A percentile compares a stretch with the other conserved stretches of the same genome.
phyloP scores from a whole-genome alignment of 2,797 vertebrate genomes.

The Halcyon smyrnensis region DNA sequence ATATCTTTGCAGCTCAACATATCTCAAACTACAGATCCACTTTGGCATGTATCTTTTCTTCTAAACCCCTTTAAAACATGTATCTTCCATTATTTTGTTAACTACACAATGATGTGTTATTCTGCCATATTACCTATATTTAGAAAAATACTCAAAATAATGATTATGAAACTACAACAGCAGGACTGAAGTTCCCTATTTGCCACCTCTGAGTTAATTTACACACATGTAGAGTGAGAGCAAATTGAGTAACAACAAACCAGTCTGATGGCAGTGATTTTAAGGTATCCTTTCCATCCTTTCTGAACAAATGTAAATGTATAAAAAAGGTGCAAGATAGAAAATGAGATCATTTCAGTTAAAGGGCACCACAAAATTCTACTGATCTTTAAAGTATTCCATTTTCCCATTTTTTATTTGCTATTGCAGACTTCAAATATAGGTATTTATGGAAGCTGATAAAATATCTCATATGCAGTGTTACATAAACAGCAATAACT shows the following conservation, averaged over 20 bases:
- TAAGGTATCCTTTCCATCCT: not conserved
- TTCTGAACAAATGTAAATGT: not conserved
- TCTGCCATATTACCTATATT: not conserved
- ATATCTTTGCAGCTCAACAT: not conserved
- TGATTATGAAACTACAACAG: not conserved
- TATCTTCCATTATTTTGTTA: not conserved
- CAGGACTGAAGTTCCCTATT: not conserved
- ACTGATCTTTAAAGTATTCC: not conserved
- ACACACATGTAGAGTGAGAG: not conserved
- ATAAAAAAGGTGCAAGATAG: not conserved
- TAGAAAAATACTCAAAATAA: not conserved
- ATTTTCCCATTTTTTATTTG: not conserved
- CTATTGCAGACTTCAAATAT: not conserved
- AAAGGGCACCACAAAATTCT: not conserved
- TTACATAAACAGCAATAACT: not conserved
- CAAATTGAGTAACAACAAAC: not conserved
- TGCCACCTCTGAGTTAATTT: not conserved
- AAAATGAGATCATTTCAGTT: not conserved
- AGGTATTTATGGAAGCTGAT: not conserved
- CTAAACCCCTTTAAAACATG: not conserved
- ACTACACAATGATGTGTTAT: not conserved
- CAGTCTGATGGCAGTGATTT: not conserved
- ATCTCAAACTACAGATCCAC: not conserved
- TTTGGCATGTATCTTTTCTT: not conserved
- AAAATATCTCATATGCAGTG: not conserved